Evolutionary conservation across 2,113 vertebrate genomes (phyloP).

Genomic region (Malurus alboscapulatus): DNA sequence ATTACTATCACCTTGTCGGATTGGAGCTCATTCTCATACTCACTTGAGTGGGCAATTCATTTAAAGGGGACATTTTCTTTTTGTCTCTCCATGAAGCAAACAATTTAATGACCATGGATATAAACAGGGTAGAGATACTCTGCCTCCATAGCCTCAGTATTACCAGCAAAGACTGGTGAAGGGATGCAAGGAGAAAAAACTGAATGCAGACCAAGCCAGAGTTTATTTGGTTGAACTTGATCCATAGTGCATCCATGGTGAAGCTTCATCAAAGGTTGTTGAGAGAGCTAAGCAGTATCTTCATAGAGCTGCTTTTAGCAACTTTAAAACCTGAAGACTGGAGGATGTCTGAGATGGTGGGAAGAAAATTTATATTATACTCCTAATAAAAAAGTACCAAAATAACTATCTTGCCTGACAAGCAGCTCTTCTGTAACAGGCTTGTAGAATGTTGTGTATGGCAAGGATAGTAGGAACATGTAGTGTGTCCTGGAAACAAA

Average conservation of each 20-base stretch:
- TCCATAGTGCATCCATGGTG: not conserved
- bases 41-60: not conserved
- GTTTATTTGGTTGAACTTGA: not conserved
- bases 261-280: not conserved
- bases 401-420: not conserved
- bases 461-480: not conserved
- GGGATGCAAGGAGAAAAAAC: not conserved
- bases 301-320: not conserved
- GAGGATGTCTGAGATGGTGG: not conserved
- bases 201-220: not conserved
- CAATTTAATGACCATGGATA: not conserved
- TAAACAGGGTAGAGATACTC: not conserved
- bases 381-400: not conserved
- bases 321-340: not conserved
- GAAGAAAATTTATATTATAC: not conserved
- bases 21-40: not conserved
- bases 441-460: not conserved
- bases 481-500: not conserved
- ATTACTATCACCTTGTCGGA: not conserved
- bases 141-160: not conserved
- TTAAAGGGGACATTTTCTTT: not conserved
- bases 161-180: not conserved
- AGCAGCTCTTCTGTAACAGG: not conserved
- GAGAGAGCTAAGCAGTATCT: not conserved
- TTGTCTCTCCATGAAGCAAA: not conserved